phyloP scores from a whole-genome alignment of 2,797 vertebrate species.

The Microctenopoma stevenorrisi region DNA sequence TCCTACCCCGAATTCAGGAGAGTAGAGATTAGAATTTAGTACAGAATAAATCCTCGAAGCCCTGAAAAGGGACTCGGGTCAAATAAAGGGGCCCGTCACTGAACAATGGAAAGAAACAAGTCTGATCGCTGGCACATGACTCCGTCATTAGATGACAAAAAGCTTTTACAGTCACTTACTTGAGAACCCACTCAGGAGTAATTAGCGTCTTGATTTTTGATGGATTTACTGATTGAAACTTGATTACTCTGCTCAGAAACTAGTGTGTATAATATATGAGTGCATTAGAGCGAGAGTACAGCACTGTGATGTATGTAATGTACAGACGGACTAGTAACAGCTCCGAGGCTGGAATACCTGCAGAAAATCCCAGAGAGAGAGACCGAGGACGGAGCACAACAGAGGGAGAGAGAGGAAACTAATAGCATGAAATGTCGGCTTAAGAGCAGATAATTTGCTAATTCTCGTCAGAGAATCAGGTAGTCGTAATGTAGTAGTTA shows the following conservation, averaged over 20 bases:
- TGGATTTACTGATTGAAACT: slow-evolving; percentile 45
- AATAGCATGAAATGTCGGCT: too few relatives aligned
- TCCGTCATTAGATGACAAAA: slow-evolving; percentile 49
- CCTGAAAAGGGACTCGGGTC: slow-evolving; percentile 7
- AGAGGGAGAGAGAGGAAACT: too few relatives aligned
- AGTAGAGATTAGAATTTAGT: neutral
- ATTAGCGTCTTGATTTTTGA: slow-evolving; percentile 46
- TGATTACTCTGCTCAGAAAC: slow-evolving; percentile 5
- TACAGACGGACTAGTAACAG: too few relatives aligned
- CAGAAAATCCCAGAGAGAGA: too few relatives aligned
- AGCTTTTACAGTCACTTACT: slow-evolving; percentile 43
- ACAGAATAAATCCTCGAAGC: slow-evolving; percentile 14
- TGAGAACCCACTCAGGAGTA: slow-evolving; percentile 44
- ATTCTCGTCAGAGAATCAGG: too few relatives aligned
- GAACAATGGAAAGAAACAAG: slow-evolving; percentile 18
- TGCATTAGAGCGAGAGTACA: neutral
- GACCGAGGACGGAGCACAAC: too few relatives aligned
- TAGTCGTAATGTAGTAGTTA: too few relatives aligned
- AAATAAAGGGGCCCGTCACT: neutral
- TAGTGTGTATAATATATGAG: neutral
- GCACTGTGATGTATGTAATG: too few relatives aligned
- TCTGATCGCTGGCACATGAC: slow-evolving; percentile 15
- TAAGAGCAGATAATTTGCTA: too few relatives aligned
- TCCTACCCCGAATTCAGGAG: neutral
- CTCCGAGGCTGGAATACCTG: too few relatives aligned